Percentiles rank a stretch among this genome's conserved stretches.
Evolutionary conservation across 2,113 vertebrate species (phyloP).

Genomic region (Todiramphus chloris): DNA sequence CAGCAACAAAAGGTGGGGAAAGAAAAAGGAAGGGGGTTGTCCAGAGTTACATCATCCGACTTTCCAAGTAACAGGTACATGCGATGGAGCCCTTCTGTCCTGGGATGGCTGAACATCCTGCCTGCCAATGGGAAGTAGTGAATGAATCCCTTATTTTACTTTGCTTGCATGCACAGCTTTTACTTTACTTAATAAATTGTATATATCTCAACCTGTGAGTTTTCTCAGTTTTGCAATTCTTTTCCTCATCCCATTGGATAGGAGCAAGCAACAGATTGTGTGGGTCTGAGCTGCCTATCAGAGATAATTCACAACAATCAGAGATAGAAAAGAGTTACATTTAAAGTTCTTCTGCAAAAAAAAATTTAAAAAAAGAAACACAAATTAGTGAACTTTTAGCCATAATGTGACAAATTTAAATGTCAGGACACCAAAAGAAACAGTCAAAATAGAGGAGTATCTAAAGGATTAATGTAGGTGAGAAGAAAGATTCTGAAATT

Average conservation of each 20-base stretch:
- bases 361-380: neutral
- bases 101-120: neutral
- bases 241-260: no score
- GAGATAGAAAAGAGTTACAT: neutral
- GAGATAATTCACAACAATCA: neutral
- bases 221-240: neutral
- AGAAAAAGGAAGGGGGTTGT: accelerated
- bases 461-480: neutral
- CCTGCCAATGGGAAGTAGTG: neutral
- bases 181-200: neutral
- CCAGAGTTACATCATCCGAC: accelerated
- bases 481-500: neutral
- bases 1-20: neutral
- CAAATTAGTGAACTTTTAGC: neutral
- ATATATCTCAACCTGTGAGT: neutral
- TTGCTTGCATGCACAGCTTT: neutral
- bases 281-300: neutral
- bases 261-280: neutral
- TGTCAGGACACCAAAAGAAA: neutral
- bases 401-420: neutral
- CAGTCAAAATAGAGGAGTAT: neutral
- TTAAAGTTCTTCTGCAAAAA: neutral
- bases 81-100: neutral
- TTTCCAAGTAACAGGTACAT: accelerated
- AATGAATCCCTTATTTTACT: neutral